Evolutionary conservation across 37 sponge, comb jelly and placozoan species (phyloP).

Genomic region (Beroe forskalii): DNA sequence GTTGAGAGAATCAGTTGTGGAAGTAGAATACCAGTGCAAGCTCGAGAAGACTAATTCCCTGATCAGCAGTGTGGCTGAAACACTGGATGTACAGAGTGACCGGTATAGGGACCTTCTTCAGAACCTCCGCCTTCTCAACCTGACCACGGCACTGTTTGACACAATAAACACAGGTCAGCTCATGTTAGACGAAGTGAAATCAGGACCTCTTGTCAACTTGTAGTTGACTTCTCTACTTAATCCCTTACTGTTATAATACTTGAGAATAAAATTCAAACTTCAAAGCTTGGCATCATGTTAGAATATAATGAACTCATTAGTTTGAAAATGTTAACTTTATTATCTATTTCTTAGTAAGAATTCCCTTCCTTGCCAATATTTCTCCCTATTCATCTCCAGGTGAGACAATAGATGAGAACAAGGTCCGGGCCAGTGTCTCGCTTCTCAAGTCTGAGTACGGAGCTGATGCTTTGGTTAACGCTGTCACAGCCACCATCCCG

Average conservation of each 20-base stretch:
- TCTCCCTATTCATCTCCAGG: not conserved
- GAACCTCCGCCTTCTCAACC: not conserved
- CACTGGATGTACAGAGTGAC: not conserved
- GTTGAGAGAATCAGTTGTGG: slow-evolving; percentile 1
- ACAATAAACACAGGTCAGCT: not conserved
- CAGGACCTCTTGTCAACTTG: no score
- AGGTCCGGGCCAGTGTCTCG: not conserved
- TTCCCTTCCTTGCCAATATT: no score
- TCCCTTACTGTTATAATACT: no score
- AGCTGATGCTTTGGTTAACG: not conserved
- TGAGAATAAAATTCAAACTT: no score
- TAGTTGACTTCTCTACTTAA: no score
- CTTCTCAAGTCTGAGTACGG: not conserved
- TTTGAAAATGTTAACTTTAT: no score
- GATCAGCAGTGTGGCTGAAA: not conserved
- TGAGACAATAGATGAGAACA: not conserved
- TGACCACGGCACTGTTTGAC: slow-evolving; percentile 12
- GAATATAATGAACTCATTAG: no score
- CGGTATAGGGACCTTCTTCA: not conserved
- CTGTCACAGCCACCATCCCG: slow-evolving; percentile 2
- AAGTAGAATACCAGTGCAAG: slow-evolving; percentile 26
- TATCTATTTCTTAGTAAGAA: no score
- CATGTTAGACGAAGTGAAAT: no score
- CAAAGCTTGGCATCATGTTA: no score
- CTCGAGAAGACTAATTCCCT: slow-evolving; percentile 7